Conservation (phyloP, 2,888 invertebrate species). For the Sinodicranocentrus sp. region DNA sequence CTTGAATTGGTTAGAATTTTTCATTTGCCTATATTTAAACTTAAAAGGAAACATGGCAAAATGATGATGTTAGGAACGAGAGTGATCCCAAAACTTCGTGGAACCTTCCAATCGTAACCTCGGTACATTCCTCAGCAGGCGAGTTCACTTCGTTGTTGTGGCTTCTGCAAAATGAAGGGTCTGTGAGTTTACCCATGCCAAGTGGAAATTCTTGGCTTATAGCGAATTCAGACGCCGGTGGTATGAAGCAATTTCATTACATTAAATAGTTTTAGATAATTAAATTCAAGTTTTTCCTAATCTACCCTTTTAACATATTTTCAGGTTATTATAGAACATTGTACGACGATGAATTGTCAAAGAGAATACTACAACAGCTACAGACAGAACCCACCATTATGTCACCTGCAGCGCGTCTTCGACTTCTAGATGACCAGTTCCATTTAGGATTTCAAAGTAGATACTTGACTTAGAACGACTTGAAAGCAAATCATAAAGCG, state of each 20-base stretch:
- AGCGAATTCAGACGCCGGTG: conserved; percentile 30
- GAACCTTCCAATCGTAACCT: conserved; percentile 44
- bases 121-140: background rate
- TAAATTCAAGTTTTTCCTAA: no score
- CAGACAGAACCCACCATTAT: conserved; percentile 39
- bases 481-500: no score
- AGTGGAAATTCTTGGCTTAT: conserved; percentile 14
- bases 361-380: conserved; percentile 53
- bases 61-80: conserved; percentile 10
- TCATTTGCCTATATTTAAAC: background rate
- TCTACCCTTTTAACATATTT: no score
- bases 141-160: background rate
- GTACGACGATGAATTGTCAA: conserved; percentile 56
- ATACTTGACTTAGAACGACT: background rate
- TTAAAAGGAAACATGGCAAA: conserved; percentile 38
- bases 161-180: conserved; percentile 8
- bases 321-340: conserved; percentile 71
- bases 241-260: background rate
- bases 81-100: conserved; percentile 22
- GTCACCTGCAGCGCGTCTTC: conserved; percentile 52
- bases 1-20: background rate
- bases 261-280: no score
- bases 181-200: background rate
- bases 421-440: conserved; percentile 73
- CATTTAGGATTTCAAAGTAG: conserved; percentile 34